Conservation (phyloP, 2,113 vertebrate genomes). For the Heliornis fulica region DNA sequence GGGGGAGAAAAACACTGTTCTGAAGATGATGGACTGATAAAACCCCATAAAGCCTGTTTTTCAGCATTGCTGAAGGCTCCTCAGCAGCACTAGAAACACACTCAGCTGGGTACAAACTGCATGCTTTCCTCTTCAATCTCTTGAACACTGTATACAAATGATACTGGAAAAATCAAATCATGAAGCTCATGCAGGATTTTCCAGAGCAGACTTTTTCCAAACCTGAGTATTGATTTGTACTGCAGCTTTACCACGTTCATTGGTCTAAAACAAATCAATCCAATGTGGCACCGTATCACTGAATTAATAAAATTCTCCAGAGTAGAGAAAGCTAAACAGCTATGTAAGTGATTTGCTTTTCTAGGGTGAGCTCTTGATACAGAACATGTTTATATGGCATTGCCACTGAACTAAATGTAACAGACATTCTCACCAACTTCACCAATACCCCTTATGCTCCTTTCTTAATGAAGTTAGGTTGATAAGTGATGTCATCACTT, state of each 20-base stretch:
- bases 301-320: not conserved
- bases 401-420: not conserved
- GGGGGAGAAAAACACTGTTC: not conserved
- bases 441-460: not conserved
- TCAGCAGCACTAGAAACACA: not conserved
- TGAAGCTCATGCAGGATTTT: not conserved
- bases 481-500: not conserved
- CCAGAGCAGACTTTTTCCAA: not conserved
- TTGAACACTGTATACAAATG: not conserved
- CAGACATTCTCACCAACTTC: not conserved
- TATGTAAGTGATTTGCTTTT: not conserved
- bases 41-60: not conserved
- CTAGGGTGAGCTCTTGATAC: not conserved
- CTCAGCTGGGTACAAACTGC: not conserved
- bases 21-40: not conserved
- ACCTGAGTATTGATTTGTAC: not conserved
- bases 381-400: not conserved
- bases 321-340: not conserved
- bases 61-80: not conserved
- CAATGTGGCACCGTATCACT: not conserved
- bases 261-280: not conserved
- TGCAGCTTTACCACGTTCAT: not conserved
- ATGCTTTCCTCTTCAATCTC: not conserved
- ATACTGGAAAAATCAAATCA: not conserved
- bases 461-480: not conserved